These are phyloP conservation scores for Polietes domitor DNA, from an alignment of 2,888 invertebrate genomes.

Conservation along the genomic window DNA sequence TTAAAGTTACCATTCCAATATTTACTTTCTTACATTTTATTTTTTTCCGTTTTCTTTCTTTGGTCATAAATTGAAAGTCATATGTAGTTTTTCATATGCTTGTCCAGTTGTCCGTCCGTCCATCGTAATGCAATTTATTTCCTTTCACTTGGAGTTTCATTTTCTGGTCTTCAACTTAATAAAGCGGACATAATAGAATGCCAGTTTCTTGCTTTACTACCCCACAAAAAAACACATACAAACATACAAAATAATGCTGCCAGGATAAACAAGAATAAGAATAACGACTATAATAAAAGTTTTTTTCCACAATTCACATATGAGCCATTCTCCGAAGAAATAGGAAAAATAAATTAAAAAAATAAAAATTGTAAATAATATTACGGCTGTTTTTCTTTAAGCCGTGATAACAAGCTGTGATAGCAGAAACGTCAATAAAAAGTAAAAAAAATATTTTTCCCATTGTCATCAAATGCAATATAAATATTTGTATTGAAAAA, in stretches of 20 bases:
- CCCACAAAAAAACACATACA: neutral
- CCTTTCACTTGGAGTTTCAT: conserved; percentile 34
- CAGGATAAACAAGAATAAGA: conserved; percentile 2
- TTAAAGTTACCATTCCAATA: conserved; percentile 16
- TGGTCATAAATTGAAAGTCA: conserved; percentile 29
- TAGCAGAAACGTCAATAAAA: too few species aligned
- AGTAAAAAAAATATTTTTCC: too few species aligned
- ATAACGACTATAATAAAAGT: conserved; percentile 13
- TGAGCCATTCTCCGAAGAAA: neutral
- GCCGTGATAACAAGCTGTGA: too few species aligned
- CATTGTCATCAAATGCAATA: too few species aligned
- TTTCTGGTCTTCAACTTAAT: neutral
- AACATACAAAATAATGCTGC: neutral
- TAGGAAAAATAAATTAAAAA: too few species aligned
- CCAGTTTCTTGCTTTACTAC: neutral
- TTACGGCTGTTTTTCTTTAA: too few species aligned
- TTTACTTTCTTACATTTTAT: conserved; percentile 19
- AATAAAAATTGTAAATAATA: too few species aligned
- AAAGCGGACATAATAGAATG: conserved; percentile 15
- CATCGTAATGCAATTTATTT: conserved; percentile 47
- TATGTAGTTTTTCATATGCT: conserved; percentile 28
- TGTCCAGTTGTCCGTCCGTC: conserved; percentile 40
- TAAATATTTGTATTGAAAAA: too few species aligned
- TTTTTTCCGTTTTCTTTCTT: neutral
- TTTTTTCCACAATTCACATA: neutral